Base-by-base conservation (phyloP, 2,113 vertebrate genomes). In the Motacilla alba region DNA sequence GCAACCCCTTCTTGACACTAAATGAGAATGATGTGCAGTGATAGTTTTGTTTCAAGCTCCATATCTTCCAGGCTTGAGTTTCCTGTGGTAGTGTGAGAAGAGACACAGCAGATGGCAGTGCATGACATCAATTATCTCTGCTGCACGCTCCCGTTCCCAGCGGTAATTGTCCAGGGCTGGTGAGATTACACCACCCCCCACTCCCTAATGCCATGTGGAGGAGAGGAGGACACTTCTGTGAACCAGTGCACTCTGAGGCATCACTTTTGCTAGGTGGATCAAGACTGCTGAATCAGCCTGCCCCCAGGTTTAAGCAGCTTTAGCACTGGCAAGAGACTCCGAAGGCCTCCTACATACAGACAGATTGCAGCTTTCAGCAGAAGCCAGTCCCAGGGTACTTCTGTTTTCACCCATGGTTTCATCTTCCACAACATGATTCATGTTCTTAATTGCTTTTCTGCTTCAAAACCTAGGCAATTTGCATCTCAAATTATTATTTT, bases 61-160 rank as follows among this genome's bases (percentile, higher is more conserved):
- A 1, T 41, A 10, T 87, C 82, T 47, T 62, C 52, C 63, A 66
- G 46, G 21, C 22, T 79, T 23, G 30, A 30, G 31, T 59, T 73
- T 31, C 4, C 3, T 15, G 31, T 18, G 86, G 89, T 46, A 96
- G 89, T 98, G 97, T 77, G 86, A 17, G 21, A 6, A 17, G 89
- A 96, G 87, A 81, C 88, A 93, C 98, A 30, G 96, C 86, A 98
- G 98, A 97, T 98, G 98, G 98, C 98, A 97, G 95, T 96, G 78
- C 95, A 78, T 64, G 76, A 98, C 95, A 92, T 77, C 63, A 50
- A 59, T 97, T 97, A 80, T 72, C 15, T 12, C 41, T 44, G n/a
- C 89, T 10, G 17, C n/a, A 8, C 13, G 1, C 19, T 80, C 30
- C 46, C n/a, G 9, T 24, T 97, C 68, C 73, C 26, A 22, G 68